These are phyloP conservation scores for Ceraclea dissimilis DNA, from an alignment of 2,888 invertebrate genomes.

Conservation along the genomic window DNA sequence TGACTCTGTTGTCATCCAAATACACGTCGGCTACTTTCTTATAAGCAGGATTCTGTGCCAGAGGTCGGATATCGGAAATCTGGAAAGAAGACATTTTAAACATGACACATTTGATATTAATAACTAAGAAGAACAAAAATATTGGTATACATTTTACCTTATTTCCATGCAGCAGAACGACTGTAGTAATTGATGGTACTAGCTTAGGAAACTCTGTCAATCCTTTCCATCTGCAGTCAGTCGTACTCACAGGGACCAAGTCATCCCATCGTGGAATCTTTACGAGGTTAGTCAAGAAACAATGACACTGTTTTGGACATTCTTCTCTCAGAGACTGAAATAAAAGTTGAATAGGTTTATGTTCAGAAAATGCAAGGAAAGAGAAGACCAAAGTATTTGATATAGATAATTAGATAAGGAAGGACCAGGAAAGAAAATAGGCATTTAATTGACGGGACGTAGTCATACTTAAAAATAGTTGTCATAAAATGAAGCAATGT, in stretches of 20 bases:
- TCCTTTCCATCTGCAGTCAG: constrained; percentile 55
- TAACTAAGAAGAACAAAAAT: no score
- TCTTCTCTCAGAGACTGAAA: constrained; percentile 48
- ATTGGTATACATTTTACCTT: constrained; percentile 41
- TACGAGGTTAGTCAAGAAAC: constrained; percentile 57
- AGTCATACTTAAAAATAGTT: no score
- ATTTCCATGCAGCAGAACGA: constrained; percentile 58
- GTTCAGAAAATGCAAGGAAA: no score
- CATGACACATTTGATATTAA: not conserved
- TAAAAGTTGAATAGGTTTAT: not conserved
- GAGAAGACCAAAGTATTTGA: no score
- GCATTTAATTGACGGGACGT: no score
- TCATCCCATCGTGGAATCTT: constrained; percentile 38
- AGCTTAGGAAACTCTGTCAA: constrained; percentile 51
- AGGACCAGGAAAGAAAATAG: not conserved
- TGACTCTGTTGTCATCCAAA: constrained; percentile 67
- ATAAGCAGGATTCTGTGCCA: constrained; percentile 60
- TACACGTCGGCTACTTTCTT: constrained; percentile 63
- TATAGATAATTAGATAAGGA: not conserved
- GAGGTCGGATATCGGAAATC: constrained; percentile 55
- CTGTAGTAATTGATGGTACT: constrained; percentile 59
- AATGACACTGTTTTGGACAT: constrained; percentile 55
- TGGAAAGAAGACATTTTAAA: no score
- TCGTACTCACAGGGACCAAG: constrained; percentile 57
- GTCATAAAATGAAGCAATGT: no score